Percentiles rank a stretch among this genome's conserved stretches.
These are phyloP conservation scores for Montipora sp. DNA, from an alignment of 64 coral and sea anemone genomes.

Conservation along the genomic window DNA sequence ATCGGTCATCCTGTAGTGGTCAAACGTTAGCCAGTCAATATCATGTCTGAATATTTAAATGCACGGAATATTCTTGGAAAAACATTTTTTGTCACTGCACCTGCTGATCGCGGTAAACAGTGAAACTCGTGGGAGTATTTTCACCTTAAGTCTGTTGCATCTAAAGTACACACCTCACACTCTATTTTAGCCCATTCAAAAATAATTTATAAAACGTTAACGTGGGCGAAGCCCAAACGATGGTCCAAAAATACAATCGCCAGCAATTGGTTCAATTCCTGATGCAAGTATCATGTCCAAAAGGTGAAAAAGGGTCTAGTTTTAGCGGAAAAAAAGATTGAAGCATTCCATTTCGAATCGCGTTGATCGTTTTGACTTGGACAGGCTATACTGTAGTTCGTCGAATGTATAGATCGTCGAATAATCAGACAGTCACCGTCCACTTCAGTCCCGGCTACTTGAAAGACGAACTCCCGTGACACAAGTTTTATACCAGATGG, in stretches of 20 bases:
- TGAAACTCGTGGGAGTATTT: background rate
- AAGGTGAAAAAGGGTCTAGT: background rate
- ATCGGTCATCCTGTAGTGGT: background rate
- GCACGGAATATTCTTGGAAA: background rate
- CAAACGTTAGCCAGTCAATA: slow-evolving; percentile 3
- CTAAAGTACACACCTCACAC: background rate
- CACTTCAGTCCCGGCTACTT: too few species aligned
- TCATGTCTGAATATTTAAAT: background rate
- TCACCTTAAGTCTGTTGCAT: background rate
- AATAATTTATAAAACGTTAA: background rate
- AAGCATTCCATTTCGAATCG: too few species aligned
- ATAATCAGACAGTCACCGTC: too few species aligned
- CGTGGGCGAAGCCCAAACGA: background rate
- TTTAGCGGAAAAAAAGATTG: too few species aligned
- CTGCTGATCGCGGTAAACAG: background rate
- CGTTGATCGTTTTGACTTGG: too few species aligned
- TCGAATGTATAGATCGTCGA: too few species aligned
- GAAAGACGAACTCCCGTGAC: too few species aligned
- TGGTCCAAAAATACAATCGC: too few species aligned
- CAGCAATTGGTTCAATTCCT: too few species aligned
- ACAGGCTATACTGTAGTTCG: too few species aligned
- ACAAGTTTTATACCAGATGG: too few species aligned
- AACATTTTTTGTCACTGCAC: background rate
- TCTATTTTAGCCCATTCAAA: background rate
- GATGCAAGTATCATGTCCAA: background rate